Percentiles rank a stretch among this genome's conserved stretches.
Evolutionary conservation across 2,797 vertebrate genomes (phyloP).

Genomic region (Spea hammondii): DNA sequence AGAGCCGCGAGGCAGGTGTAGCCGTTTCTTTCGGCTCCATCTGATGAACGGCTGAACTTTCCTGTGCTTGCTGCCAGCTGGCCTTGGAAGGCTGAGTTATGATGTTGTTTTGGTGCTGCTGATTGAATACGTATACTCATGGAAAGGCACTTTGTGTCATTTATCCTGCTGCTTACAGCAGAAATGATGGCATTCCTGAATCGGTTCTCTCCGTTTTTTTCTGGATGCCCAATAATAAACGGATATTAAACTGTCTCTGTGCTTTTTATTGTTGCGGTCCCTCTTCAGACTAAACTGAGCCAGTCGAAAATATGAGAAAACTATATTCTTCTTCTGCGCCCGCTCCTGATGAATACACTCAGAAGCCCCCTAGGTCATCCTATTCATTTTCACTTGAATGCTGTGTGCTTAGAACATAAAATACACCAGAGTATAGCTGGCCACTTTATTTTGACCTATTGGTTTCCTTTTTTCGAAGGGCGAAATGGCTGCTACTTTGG

Average conservation of each 20-base stretch:
- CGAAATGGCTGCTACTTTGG: no score
- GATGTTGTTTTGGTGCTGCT: slow-evolving; percentile 12
- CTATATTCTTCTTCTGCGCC: no score
- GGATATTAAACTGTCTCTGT: slow-evolving; percentile 3
- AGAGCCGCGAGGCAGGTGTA: background rate
- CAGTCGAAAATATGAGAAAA: background rate
- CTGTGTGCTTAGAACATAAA: no score
- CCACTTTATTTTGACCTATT: no score
- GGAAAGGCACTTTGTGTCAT: slow-evolving; percentile 16
- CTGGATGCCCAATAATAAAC: slow-evolving; percentile 12
- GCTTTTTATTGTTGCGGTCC: slow-evolving; percentile 1
- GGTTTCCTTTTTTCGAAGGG: no score
- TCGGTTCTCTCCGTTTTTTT: background rate
- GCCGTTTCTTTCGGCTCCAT: background rate
- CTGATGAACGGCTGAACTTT: slow-evolving; percentile 6
- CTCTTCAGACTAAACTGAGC: background rate
- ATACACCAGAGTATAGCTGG: no score
- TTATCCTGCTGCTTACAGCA: background rate
- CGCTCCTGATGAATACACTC: no score
- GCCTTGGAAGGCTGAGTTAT: slow-evolving; percentile 16
- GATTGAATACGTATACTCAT: slow-evolving; percentile 2
- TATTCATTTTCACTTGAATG: no score
- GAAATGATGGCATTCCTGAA: slow-evolving; percentile 8
- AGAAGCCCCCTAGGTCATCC: no score
- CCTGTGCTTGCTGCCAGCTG: background rate